Conservation (phyloP, 2,797 vertebrate species). For the Falco peregrinus region DNA sequence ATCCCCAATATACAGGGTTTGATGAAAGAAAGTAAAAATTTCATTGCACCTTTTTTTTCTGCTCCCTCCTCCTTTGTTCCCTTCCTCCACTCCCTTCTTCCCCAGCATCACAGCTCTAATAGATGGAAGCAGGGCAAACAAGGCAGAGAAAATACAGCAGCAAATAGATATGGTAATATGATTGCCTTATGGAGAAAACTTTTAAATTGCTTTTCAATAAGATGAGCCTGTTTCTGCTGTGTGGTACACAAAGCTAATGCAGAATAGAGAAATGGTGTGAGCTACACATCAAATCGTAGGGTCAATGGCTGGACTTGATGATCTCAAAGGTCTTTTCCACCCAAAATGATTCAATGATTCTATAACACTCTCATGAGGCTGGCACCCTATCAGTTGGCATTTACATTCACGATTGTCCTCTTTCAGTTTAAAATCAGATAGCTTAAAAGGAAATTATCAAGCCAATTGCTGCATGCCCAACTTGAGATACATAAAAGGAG, state of each 20-base stretch:
- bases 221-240: conserved; percentile 2
- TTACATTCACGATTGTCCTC: conserved; percentile 16
- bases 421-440: conserved; percentile 8
- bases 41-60: neutral
- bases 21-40: neutral
- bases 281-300: neutral
- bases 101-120: neutral
- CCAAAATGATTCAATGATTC: too few species aligned
- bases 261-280: neutral
- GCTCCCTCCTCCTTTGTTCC: neutral
- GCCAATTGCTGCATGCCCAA: neutral
- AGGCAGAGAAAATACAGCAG: conserved; percentile 44
- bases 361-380: neutral
- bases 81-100: neutral
- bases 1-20: neutral
- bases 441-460: conserved; percentile 18
- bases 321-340: too few species aligned
- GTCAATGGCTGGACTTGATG: too few species aligned
- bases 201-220: conserved; percentile 48
- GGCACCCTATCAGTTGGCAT: neutral
- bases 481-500: neutral
- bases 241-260: neutral
- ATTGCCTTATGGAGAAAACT: conserved; percentile 28
- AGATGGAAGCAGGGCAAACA: conserved; percentile 29
- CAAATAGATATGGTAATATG: conserved; percentile 52